Evolutionary conservation across 1,140 invertebrate genomes (phyloP).

Genomic region (Hylyphantes graminicola): DNA sequence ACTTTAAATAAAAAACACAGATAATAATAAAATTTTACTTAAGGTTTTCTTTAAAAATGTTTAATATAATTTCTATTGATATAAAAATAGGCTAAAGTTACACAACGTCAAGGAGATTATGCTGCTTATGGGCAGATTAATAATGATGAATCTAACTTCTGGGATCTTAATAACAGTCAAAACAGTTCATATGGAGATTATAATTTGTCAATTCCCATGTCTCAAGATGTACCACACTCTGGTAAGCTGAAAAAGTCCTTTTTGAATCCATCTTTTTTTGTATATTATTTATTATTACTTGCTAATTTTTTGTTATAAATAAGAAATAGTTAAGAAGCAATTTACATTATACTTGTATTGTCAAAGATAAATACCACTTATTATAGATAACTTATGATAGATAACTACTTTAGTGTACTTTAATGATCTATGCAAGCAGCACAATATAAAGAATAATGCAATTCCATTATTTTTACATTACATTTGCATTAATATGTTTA

Average conservation of each 20-base stretch:
- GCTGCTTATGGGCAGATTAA: constrained; percentile 3
- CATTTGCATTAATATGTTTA: too few species aligned
- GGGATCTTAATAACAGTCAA: constrained; percentile 20
- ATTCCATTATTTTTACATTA: background rate
- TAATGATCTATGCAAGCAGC: background rate
- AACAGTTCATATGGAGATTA: background rate
- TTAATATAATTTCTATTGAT: background rate
- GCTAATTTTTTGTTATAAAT: too few species aligned
- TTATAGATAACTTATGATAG: background rate
- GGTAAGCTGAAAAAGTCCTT: background rate
- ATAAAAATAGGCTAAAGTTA: constrained; percentile 20
- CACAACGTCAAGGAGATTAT: constrained; percentile 44
- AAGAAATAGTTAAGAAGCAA: too few species aligned
- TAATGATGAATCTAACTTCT: constrained; percentile 6
- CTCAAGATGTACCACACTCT: background rate
- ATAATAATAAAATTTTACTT: too few species aligned
- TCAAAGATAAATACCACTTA: too few species aligned
- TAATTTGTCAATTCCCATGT: background rate
- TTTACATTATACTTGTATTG: background rate
- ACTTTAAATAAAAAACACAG: too few species aligned
- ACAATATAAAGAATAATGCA: background rate
- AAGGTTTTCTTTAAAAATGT: background rate
- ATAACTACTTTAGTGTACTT: background rate
- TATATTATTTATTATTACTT: too few species aligned
- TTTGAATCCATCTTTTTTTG: too few species aligned